A percentile compares a stretch with the other conserved stretches of the same genome.
Evolutionary conservation across 2,113 vertebrate species (phyloP).

Genomic region (Morone saxatilis): DNA sequence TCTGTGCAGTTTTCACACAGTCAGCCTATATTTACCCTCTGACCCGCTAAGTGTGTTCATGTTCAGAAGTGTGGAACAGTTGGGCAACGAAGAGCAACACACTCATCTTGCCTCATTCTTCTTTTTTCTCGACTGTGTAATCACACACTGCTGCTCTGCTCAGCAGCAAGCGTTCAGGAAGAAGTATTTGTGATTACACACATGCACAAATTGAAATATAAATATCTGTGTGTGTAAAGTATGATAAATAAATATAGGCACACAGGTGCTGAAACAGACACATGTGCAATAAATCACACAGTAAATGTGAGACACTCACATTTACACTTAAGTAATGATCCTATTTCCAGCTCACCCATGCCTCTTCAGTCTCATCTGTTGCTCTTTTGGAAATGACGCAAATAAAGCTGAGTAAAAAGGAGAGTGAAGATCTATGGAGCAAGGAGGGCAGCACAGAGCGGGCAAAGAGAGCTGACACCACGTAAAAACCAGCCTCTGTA

Average conservation of each 20-base stretch:
- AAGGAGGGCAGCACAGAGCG: constrained; percentile 1
- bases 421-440: constrained; percentile 37
- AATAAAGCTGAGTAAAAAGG: constrained; percentile 32
- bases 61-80: constrained; percentile 26
- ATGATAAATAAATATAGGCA: constrained; percentile 20
- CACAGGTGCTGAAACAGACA: background rate
- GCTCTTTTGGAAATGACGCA: constrained; percentile 46
- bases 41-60: constrained; percentile 41
- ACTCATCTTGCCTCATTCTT: constrained; percentile 24
- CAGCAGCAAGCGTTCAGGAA: background rate
- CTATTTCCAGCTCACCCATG: constrained; percentile 30
- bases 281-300: constrained; percentile 25
- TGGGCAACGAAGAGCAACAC: constrained; percentile 13
- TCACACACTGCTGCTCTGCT: constrained; percentile 24
- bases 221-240: constrained; percentile 11
- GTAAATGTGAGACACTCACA: background rate
- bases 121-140: constrained; percentile 30
- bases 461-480: constrained; percentile 54
- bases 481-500: constrained; percentile 53
- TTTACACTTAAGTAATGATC: constrained; percentile 46
- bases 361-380: constrained; percentile 43
- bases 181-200: constrained; percentile 2
- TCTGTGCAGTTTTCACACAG: constrained; percentile 45
- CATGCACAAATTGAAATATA: constrained; percentile 19
- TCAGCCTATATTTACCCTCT: constrained; percentile 67